Evolutionary conservation across 1,140 invertebrate species (phyloP).

Genomic region (Cydia pomonella): DNA sequence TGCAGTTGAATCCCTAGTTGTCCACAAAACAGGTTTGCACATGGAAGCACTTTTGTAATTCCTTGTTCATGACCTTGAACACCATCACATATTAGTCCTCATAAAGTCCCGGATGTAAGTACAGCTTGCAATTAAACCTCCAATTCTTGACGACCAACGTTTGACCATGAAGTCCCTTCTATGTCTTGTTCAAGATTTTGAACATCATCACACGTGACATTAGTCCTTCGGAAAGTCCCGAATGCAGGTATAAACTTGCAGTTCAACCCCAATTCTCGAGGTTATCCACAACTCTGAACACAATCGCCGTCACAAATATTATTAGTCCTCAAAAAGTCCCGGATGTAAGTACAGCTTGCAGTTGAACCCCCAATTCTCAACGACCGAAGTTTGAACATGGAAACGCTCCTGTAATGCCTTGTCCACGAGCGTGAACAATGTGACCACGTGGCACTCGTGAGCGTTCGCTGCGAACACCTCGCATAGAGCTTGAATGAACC

Average conservation of each 20-base stretch:
- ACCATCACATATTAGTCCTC: slow-evolving; percentile 24
- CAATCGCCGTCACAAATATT: not conserved
- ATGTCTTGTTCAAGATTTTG: not conserved
- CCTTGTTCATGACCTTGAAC: not conserved
- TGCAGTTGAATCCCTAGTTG: too few relatives aligned
- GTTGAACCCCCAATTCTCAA: slow-evolving; percentile 77
- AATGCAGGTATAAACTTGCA: not conserved
- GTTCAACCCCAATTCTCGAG: not conserved
- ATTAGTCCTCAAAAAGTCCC: slow-evolving; percentile 58
- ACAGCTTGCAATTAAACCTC: slow-evolving; percentile 81
- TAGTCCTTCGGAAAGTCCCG: not conserved
- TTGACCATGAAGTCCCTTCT: not conserved
- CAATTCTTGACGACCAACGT: slow-evolving; percentile 56
- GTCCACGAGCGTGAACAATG: slow-evolving; percentile 82
- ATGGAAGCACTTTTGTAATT: not conserved
- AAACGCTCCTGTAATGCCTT: slow-evolving; percentile 55
- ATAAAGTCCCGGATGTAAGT: slow-evolving; percentile 79
- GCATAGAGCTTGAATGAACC: slow-evolving; percentile 86
- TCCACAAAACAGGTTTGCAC: not conserved
- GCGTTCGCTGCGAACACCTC: slow-evolving; percentile 85
- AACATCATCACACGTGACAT: not conserved
- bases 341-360: slow-evolving; percentile 81
- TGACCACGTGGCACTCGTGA: slow-evolving; percentile 79
- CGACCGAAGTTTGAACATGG: slow-evolving; percentile 73
- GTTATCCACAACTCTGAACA: not conserved